Evolutionary conservation across 1,140 invertebrate genomes (phyloP).

Genomic region (Drosophila prosaltans): DNA sequence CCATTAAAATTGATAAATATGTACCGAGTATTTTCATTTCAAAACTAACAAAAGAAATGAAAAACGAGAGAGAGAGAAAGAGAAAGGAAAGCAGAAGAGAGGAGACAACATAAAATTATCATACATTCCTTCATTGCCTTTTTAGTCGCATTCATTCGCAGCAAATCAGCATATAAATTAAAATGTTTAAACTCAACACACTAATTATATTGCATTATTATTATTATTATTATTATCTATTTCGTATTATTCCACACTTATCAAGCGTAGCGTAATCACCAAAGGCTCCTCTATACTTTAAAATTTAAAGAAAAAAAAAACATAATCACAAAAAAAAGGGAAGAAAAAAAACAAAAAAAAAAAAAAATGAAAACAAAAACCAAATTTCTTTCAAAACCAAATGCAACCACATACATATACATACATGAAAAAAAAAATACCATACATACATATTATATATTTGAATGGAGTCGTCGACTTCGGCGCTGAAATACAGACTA

Average conservation of each 20-base stretch:
- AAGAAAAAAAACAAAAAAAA: background rate
- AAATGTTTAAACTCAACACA: conserved; percentile 55
- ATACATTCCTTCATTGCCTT: conserved; percentile 67
- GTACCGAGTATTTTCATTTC: conserved; percentile 49
- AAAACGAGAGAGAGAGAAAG: background rate
- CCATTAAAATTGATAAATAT: conserved; percentile 42
- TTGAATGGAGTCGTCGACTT: conserved; percentile 73
- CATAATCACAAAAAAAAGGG: conserved; percentile 52
- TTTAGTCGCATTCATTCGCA: conserved; percentile 72
- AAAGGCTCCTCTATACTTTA: conserved; percentile 64
- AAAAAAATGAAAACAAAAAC: conserved; percentile 6
- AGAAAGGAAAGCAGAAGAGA: background rate
- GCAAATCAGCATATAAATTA: conserved; percentile 49
- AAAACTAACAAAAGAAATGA: conserved; percentile 29
- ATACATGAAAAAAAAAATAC: conserved; percentile 41
- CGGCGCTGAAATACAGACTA: conserved; percentile 77
- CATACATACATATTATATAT: conserved; percentile 48
- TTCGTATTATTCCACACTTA: conserved; percentile 79
- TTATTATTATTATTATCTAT: conserved; percentile 49
- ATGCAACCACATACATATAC: conserved; percentile 33
- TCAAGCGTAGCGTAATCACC: conserved; percentile 73
- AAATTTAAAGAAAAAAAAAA: conserved; percentile 46
- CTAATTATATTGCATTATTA: conserved; percentile 76
- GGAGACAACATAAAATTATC: conserved; percentile 25
- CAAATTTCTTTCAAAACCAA: conserved; percentile 43